Conservation (phyloP, 2,113 vertebrate genomes). For the Vidua chalybeata region DNA sequence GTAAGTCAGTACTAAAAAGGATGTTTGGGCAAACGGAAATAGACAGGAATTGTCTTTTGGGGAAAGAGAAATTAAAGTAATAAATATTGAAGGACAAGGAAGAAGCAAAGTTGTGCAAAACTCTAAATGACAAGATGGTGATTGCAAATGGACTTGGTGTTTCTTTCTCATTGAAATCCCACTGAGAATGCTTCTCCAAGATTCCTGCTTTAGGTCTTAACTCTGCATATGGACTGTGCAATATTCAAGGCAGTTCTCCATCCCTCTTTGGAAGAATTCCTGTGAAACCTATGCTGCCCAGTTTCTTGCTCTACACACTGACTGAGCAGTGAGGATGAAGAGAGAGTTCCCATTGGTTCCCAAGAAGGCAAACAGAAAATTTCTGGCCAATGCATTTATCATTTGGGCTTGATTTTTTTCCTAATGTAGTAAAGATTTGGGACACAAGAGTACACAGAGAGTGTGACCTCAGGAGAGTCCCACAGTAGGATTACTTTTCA, state of each 20-base stretch:
- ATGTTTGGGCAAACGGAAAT: background rate
- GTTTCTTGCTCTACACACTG: background rate
- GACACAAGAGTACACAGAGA: background rate
- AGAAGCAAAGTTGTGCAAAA: background rate
- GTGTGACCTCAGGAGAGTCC: background rate
- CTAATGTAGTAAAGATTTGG: background rate
- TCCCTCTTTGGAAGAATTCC: background rate
- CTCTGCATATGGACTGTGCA: background rate
- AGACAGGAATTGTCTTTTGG: background rate
- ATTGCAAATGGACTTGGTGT: background rate
- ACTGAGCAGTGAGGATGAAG: background rate
- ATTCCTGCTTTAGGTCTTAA: background rate
- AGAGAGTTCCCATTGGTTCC: background rate
- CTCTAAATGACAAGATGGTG: background rate
- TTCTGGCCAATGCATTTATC: background rate
- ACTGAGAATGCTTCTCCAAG: background rate
- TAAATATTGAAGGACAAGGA: background rate
- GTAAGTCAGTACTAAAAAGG: background rate
- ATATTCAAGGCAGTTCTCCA: background rate
- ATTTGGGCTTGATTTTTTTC: background rate
- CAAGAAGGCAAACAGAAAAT: background rate
- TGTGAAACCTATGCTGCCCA: background rate
- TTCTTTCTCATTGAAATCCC: background rate
- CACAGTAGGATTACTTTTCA: background rate
- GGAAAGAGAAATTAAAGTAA: background rate